Base-by-base conservation (phyloP, 2,113 vertebrate genomes). In the Shinisaurus crocodilurus region DNA sequence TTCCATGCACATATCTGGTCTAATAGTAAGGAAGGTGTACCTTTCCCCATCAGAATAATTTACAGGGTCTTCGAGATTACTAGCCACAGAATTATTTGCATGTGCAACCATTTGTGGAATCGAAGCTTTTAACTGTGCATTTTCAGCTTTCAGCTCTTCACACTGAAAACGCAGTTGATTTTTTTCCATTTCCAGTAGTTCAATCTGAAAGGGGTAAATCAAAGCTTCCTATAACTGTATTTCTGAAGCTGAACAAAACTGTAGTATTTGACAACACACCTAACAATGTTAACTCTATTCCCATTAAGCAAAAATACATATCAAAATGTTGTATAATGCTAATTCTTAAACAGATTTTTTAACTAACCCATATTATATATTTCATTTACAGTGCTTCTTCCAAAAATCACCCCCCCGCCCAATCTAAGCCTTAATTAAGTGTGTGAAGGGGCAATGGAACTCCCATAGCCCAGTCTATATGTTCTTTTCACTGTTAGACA, bases 131-230 rank as follows among this genome's bases (percentile, higher is more conserved):
- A 98, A 91, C 57, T 98, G 96, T 70, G 98, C 96, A 0, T 98
- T 90, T 93, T 97, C 97, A 93, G 93, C 95, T 96, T 96, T 97
- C 29, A 99, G 97, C 88, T 98, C 96, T 93, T 98, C 97, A 90
- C 97, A 98, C 40, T 97, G 94, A 84, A 94, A 95, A 32, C 91
- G 95, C 86, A 98, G 93, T 54, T 94, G 96, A 25, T 91, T 94
- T 85, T 97, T 99, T 92, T 98, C 97, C 90, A 93, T 69, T 96
- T 98, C 95, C 3, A 98, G 85, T 45, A 93, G 92, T 72, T 97
- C 95, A 95, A 98, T 72, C 99, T 99, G 94, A 85, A 70, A 90
- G 57, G 96, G 90, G 29, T 15, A 95, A 87, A 92, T 0, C 43
- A 82, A 94, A 94, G 60, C 54, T 90, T 90, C 37, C 12, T 25